Percentiles rank a stretch among this genome's conserved stretches.
phyloP scores from a whole-genome alignment of 30 jellyfish, hydroid and myxozoan genomes.

The Catostylus mosaicus region DNA sequence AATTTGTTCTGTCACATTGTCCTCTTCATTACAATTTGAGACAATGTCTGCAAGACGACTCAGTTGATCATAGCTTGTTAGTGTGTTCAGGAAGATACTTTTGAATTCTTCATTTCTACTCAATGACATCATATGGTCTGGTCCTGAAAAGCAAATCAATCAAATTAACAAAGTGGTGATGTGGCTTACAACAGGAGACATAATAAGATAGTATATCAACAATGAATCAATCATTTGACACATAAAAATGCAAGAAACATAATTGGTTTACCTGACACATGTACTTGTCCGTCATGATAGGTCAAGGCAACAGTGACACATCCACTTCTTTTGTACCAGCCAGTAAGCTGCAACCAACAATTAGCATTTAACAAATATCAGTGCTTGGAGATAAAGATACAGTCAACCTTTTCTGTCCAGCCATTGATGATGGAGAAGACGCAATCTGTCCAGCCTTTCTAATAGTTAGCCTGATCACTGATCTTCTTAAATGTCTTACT shows the following conservation, averaged over 20 bases:
- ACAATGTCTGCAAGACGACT: conserved; percentile 70
- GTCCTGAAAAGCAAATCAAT: conserved; percentile 13
- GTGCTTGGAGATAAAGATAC: too few species aligned
- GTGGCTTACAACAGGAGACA: not conserved
- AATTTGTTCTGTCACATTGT: conserved; percentile 37
- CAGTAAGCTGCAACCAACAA: conserved; percentile 35
- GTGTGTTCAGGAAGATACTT: conserved; percentile 38
- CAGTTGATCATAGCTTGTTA: conserved; percentile 71
- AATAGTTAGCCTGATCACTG: too few species aligned
- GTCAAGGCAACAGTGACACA: conserved; percentile 67
- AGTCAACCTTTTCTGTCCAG: too few species aligned
- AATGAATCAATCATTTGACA: not conserved
- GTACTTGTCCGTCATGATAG: conserved; percentile 58
- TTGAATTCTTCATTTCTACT: conserved; percentile 50
- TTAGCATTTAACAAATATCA: too few species aligned
- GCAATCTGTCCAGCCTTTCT: too few species aligned
- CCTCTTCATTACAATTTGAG: conserved; percentile 68
- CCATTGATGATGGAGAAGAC: too few species aligned
- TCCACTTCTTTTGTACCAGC: conserved; percentile 70
- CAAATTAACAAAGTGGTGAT: not conserved
- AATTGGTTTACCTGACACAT: conserved; percentile 42
- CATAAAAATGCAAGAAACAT: not conserved
- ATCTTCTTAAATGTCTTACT: too few species aligned
- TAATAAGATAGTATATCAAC: not conserved
- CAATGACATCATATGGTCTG: conserved; percentile 67